Percentiles rank a stretch among this genome's conserved stretches.
These are phyloP conservation scores for Scaptodrosophila latifasciaeformis DNA, from an alignment of 2,888 invertebrate species.

Conservation along the genomic window DNA sequence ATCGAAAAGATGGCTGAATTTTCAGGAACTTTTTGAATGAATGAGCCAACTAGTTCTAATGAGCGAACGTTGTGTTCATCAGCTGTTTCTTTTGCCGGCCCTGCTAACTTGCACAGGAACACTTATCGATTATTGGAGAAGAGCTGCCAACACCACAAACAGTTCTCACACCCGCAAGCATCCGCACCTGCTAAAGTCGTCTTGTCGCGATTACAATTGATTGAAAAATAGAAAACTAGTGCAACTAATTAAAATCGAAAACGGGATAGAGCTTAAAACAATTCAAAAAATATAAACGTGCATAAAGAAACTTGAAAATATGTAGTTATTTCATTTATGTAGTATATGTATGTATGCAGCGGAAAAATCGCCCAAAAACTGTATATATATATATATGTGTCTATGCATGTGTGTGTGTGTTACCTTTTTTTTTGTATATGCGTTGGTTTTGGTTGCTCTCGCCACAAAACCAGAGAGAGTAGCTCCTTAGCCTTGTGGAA, in stretches of 20 bases:
- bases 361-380: slow-evolving; percentile 67
- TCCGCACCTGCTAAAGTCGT: slow-evolving; percentile 38
- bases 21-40: too few species aligned
- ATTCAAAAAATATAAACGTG: slow-evolving; percentile 19
- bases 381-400: slow-evolving; percentile 16
- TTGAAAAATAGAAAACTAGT: slow-evolving; percentile 33
- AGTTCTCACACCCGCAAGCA: slow-evolving; percentile 27
- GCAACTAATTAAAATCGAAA: slow-evolving; percentile 4
- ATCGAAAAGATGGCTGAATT: slow-evolving; percentile 57
- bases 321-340: slow-evolving; percentile 27
- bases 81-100: background rate
- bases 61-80: background rate
- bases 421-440: background rate
- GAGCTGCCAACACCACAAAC: too few species aligned
- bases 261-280: slow-evolving; percentile 17
- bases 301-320: slow-evolving; percentile 34
- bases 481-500: slow-evolving; percentile 53
- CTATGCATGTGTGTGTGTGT: slow-evolving; percentile 34
- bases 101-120: background rate
- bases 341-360: slow-evolving; percentile 29
- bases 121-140: too few species aligned
- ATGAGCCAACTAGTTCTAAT: background rate
- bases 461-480: slow-evolving; percentile 19
- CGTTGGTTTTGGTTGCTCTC: too few species aligned
- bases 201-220: slow-evolving; percentile 31